Conservation (phyloP, 2,888 invertebrate species). For the Pimpla rufipes region DNA sequence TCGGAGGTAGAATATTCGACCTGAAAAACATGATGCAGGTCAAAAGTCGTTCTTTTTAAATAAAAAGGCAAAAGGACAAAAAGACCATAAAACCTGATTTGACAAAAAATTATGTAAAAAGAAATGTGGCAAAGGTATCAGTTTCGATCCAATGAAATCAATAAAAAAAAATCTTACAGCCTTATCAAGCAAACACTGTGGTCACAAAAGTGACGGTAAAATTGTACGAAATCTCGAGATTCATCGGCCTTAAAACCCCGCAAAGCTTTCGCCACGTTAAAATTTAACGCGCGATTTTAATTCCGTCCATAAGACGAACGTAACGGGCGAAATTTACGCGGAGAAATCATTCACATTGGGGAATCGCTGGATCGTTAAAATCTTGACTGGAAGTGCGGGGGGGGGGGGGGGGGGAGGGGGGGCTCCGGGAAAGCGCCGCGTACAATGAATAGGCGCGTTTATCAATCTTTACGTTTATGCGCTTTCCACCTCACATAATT, state of each 20-base stretch:
- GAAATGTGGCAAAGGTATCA: no score
- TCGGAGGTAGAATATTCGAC: no score
- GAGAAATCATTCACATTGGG: conserved; percentile 10
- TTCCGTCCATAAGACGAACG: conserved; percentile 10
- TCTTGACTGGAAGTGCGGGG: conserved; percentile 20
- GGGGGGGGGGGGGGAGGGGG: no score
- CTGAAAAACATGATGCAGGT: no score
- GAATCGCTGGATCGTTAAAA: conserved; percentile 38
- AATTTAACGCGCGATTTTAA: conserved; percentile 31
- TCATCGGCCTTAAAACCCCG: conserved; percentile 8
- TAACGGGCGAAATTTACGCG: conserved; percentile 4
- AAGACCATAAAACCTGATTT: no score
- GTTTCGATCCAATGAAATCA: no score
- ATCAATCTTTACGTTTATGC: conserved; percentile 65
- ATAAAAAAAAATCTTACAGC: no score
- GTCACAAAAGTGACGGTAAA: not conserved
- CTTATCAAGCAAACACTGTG: no score
- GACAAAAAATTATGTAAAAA: no score
- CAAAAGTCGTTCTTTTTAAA: no score
- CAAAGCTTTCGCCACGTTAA: not conserved
- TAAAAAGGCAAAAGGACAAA: no score
- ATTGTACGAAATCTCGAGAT: conserved; percentile 1
- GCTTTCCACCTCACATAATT: conserved; percentile 59
- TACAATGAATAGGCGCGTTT: conserved; percentile 59
- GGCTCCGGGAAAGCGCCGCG: conserved; percentile 9